These are phyloP conservation scores for Tribolium madens DNA, from an alignment of 1,140 invertebrate species.

Conservation along the genomic window DNA sequence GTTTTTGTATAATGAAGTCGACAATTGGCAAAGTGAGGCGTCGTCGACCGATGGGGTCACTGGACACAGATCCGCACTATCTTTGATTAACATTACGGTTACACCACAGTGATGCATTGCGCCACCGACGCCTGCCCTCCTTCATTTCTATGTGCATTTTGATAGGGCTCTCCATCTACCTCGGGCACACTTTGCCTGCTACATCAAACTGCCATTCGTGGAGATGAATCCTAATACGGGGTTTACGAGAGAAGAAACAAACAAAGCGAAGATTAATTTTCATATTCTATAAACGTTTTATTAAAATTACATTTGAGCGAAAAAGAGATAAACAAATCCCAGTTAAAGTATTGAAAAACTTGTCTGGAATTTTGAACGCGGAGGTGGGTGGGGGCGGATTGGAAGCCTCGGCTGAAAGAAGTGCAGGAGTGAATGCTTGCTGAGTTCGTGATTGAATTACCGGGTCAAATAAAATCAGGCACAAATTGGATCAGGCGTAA, in stretches of 20 bases:
- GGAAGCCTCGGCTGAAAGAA: constrained; percentile 4
- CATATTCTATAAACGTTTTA: not conserved
- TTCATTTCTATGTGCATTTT: constrained; percentile 55
- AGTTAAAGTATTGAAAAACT: constrained; percentile 7
- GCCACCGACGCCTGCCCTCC: constrained; percentile 28
- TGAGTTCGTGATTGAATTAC: constrained; percentile 59
- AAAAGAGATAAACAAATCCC: not conserved
- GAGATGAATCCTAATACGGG: not conserved
- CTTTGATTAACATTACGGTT: constrained; percentile 51
- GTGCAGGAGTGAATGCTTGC: constrained; percentile 50
- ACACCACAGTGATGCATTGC: constrained; percentile 46
- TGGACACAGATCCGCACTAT: constrained; percentile 54
- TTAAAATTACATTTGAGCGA: not conserved
- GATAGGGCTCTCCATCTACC: constrained; percentile 34
- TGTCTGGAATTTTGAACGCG: not conserved
- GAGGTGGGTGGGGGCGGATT: not conserved
- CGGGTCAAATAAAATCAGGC: constrained; percentile 61
- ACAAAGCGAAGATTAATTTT: not conserved
- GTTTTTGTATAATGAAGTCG: constrained; percentile 46
- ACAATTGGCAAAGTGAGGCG: constrained; percentile 38
- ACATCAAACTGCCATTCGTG: not conserved
- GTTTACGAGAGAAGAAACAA: not conserved
- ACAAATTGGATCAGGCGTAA: constrained; percentile 61
- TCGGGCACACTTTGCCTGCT: not conserved
- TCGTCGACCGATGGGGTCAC: constrained; percentile 49